Evolutionary conservation across 2,113 vertebrate species (phyloP).

Genomic region (pig (Sus scrofa)): DNA sequence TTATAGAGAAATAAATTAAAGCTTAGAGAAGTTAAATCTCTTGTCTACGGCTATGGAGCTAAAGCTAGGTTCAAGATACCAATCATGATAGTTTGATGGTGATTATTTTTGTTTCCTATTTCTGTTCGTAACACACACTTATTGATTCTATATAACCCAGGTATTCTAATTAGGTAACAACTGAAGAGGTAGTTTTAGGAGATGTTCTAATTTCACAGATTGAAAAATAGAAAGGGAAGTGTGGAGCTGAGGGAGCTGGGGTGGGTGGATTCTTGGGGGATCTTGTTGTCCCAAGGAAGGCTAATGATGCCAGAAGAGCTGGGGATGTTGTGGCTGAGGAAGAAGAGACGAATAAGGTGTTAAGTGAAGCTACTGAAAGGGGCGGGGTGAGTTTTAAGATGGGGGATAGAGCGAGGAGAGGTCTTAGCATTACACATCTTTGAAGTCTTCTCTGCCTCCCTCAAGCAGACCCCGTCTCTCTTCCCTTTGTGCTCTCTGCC

Average conservation of each 20-base stretch:
- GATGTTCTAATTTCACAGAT: neutral
- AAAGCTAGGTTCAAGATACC: neutral
- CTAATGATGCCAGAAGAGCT: neutral
- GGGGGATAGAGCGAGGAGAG: neutral
- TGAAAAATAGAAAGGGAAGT: neutral
- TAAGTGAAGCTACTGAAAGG: neutral
- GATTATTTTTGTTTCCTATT: neutral
- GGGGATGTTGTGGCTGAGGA: neutral
- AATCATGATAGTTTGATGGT: neutral
- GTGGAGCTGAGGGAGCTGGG: neutral
- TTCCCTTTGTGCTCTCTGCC: neutral
- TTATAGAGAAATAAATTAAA: constrained; percentile 31
- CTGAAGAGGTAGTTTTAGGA: neutral
- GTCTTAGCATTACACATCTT: neutral
- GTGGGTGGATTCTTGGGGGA: neutral
- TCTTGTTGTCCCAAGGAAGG: neutral
- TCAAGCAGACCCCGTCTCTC: neutral
- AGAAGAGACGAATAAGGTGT: neutral
- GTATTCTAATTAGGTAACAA: neutral
- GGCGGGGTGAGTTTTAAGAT: neutral
- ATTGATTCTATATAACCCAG: neutral
- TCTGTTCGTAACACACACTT: neutral
- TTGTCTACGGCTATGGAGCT: neutral
- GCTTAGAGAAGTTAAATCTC: neutral
- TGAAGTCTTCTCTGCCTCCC: neutral